phyloP scores from a whole-genome alignment of 2,797 vertebrate genomes.

The Pangasius krempfi region DNA sequence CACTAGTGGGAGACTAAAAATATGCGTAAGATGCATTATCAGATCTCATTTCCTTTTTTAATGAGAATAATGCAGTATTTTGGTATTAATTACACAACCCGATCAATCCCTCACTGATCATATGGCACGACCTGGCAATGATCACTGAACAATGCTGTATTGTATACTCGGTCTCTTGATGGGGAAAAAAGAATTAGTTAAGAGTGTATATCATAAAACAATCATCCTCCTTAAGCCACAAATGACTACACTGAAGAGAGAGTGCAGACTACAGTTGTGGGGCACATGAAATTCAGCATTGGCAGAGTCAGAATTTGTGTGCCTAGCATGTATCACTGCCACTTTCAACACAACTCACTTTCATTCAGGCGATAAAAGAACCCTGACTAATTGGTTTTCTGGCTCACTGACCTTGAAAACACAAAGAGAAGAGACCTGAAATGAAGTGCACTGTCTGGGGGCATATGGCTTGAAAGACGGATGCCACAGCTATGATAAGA shows the following conservation, averaged over 20 bases:
- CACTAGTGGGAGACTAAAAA: background rate
- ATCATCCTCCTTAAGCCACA: background rate
- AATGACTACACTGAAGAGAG: slow-evolving; percentile 11
- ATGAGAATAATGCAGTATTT: slow-evolving; percentile 69
- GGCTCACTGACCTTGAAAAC: slow-evolving; percentile 69
- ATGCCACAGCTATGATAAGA: slow-evolving; percentile 50
- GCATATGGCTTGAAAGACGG: slow-evolving; percentile 48
- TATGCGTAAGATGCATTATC: background rate
- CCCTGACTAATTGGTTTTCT: slow-evolving; percentile 67
- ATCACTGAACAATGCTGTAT: slow-evolving; percentile 43
- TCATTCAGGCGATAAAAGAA: slow-evolving; percentile 61
- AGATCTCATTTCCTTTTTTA: slow-evolving; percentile 69
- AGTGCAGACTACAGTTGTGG: background rate
- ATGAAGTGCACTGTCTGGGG: slow-evolving; percentile 53
- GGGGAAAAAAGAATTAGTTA: background rate
- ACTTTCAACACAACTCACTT: slow-evolving; percentile 46
- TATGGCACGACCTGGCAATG: slow-evolving; percentile 6
- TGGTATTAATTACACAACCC: slow-evolving; percentile 48
- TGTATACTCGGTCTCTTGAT: background rate
- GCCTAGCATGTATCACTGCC: slow-evolving; percentile 45
- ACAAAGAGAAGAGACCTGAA: slow-evolving; percentile 59
- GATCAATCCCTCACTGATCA: slow-evolving; percentile 25
- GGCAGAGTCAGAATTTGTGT: slow-evolving; percentile 39
- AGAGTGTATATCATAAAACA: background rate
- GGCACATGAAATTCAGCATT: slow-evolving; percentile 31